phyloP scores from a whole-genome alignment of 2,113 vertebrate genomes.

The Peromyscus californicus region DNA sequence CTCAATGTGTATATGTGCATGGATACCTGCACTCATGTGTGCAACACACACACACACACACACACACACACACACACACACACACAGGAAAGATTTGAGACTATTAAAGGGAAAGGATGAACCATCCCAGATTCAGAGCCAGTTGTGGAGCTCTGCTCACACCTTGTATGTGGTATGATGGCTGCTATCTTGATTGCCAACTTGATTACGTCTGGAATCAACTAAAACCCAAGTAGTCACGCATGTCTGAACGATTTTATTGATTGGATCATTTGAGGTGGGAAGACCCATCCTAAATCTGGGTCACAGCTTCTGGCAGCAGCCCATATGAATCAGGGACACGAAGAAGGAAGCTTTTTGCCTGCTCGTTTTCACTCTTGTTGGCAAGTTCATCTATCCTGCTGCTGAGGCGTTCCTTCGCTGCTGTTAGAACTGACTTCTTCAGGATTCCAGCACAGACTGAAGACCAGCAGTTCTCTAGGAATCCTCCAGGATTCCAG shows the following conservation, averaged over 20 bases:
- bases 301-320: not conserved
- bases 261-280: not conserved
- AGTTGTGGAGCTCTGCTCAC: not conserved
- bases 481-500: not conserved
- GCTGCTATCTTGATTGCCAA: not conserved
- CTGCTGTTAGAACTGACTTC: not conserved
- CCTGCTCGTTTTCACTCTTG: not conserved
- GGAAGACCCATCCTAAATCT: not conserved
- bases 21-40: not conserved
- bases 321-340: not conserved
- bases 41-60: not conserved
- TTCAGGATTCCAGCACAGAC: not conserved
- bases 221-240: not conserved
- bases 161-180: not conserved
- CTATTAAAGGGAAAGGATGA: not conserved
- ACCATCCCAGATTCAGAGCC: not conserved
- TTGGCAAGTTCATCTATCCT: not conserved
- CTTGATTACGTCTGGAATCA: not conserved
- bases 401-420: not conserved
- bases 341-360: not conserved
- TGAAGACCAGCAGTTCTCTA: not conserved
- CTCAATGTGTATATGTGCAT: not conserved
- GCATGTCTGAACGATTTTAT: not conserved
- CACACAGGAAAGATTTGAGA: not conserved
- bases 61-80: not conserved